Evolutionary conservation across 2,888 invertebrate genomes (phyloP).

Genomic region (Tortricodes alternella): DNA sequence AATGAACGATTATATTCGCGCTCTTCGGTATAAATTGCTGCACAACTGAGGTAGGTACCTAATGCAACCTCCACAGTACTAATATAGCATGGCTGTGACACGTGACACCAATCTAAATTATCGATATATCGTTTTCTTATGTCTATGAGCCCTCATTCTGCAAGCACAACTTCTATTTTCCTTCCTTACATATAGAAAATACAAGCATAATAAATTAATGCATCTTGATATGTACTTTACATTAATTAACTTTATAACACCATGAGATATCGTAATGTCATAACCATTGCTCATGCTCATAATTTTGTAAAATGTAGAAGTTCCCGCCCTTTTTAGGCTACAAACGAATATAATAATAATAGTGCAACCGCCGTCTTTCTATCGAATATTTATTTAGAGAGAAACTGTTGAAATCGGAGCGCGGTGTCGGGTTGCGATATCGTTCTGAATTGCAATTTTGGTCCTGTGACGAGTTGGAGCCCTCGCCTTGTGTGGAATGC

Average conservation of each 20-base stretch:
- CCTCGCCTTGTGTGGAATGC: not conserved
- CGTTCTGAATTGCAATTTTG: constrained; percentile 20
- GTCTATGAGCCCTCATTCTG: no score
- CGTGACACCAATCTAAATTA: no score
- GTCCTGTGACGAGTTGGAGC: constrained; percentile 6
- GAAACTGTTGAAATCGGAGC: constrained; percentile 31
- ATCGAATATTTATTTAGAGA: constrained; percentile 25
- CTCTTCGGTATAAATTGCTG: no score
- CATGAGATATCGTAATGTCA: not conserved
- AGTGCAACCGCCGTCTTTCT: constrained; percentile 9
- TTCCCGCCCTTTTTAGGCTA: constrained; percentile 35
- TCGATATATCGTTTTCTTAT: no score
- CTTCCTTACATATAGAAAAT: no score
- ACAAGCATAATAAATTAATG: no score
- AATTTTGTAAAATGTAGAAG: not conserved
- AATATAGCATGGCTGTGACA: no score
- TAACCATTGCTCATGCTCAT: not conserved
- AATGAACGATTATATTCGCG: no score
- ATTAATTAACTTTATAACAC: not conserved
- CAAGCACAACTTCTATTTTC: no score
- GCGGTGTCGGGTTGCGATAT: constrained; percentile 32
- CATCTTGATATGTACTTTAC: no score
- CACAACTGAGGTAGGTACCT: no score
- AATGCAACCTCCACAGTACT: no score
- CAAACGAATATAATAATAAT: constrained; percentile 32